Percentiles rank a stretch among this genome's conserved stretches.
phyloP scores from a whole-genome alignment of 2,888 invertebrate genomes.

The Drosophila diplacantha region DNA sequence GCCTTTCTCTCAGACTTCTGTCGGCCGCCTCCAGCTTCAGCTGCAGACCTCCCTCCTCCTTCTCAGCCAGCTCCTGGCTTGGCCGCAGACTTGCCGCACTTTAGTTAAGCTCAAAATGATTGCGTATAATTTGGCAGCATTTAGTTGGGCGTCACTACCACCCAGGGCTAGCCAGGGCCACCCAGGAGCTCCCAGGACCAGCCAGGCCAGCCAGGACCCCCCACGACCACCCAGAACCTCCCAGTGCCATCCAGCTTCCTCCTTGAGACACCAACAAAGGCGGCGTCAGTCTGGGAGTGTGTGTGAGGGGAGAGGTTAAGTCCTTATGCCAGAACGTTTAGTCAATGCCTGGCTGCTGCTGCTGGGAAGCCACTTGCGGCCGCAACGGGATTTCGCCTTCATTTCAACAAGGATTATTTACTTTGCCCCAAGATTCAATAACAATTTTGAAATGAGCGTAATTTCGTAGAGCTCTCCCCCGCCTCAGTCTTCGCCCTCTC shows the following conservation, averaged over 20 bases:
- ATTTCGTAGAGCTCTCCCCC: constrained; percentile 60
- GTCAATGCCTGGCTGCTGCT: constrained; percentile 4
- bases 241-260: too few species aligned
- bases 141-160: constrained; percentile 39
- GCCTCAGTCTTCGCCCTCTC: neutral
- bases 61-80: constrained; percentile 4
- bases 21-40: neutral
- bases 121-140: constrained; percentile 66
- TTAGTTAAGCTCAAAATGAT: constrained; percentile 64
- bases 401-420: constrained; percentile 76
- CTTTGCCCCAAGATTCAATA: constrained; percentile 74
- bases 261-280: constrained; percentile 16
- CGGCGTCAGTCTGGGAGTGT: neutral
- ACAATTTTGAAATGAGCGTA: constrained; percentile 68
- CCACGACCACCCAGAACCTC: too few species aligned
- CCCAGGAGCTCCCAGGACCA: too few species aligned
- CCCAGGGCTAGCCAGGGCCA: neutral
- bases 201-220: too few species aligned
- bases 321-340: constrained; percentile 15
- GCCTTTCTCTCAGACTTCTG: neutral
- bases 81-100: constrained; percentile 53
- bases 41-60: neutral
- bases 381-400: constrained; percentile 62
- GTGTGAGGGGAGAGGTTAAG: constrained; percentile 5
- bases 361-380: constrained; percentile 23